Evolutionary conservation across 30 jellyfish, hydroid and myxozoan species (phyloP).

Genomic region (Aurelia aurita): DNA sequence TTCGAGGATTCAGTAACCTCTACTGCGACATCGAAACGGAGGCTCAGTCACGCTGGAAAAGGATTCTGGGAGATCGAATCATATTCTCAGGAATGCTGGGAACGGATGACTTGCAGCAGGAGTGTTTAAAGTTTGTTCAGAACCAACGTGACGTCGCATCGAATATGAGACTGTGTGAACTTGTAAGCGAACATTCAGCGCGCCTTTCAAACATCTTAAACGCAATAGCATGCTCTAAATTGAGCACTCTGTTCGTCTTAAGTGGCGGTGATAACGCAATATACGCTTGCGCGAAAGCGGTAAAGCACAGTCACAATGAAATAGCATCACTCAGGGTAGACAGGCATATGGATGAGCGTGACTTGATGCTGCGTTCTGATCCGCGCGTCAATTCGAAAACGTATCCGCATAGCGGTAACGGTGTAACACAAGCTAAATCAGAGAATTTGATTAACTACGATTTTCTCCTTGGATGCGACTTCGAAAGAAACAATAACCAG

Average conservation of each 20-base stretch:
- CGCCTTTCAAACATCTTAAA: constrained; percentile 6
- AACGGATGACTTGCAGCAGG: constrained; percentile 37
- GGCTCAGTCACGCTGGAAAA: neutral
- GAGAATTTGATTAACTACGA: constrained; percentile 21
- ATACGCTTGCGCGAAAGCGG: constrained; percentile 27
- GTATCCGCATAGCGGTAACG: constrained; percentile 41
- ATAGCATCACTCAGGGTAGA: constrained; percentile 1
- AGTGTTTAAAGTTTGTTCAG: constrained; percentile 1
- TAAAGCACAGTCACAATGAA: neutral
- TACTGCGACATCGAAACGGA: neutral
- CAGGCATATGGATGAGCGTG: constrained; percentile 54
- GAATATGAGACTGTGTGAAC: constrained; percentile 15
- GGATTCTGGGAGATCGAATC: constrained; percentile 18
- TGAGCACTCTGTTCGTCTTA: constrained; percentile 4
- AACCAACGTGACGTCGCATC: neutral
- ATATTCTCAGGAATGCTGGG: constrained; percentile 15
- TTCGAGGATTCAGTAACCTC: constrained; percentile 23
- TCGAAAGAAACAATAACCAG: constrained; percentile 18
- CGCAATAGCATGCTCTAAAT: neutral
- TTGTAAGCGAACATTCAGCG: constrained; percentile 20
- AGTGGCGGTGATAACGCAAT: constrained; percentile 47
- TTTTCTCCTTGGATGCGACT: constrained; percentile 37
- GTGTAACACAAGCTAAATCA: constrained; percentile 34
- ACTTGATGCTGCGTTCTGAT: constrained; percentile 15
- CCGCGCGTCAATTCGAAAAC: neutral